Base-by-base conservation (phyloP, 1,140 invertebrate genomes). In the Pectinophora gossypiella region DNA sequence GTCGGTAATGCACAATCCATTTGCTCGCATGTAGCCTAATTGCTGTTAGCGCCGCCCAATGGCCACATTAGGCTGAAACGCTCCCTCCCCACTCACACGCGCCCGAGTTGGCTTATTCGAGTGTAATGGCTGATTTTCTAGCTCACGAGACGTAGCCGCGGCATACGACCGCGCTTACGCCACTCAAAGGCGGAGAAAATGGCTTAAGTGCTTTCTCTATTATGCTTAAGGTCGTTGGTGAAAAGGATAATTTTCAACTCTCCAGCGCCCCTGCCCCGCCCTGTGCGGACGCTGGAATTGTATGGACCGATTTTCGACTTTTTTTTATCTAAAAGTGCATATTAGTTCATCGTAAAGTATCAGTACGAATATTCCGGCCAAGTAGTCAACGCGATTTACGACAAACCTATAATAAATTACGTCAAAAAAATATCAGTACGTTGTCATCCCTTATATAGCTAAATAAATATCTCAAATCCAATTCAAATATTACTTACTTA, bases 121-220 rank as follows among this genome's bases (percentile, higher is more conserved):
- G 53, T 76, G 63, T 84, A 85, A 85, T 84, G 73, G 79, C 71
- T 87, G 78, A 85, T 87, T 87, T 87, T 87, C 84, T 85, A 87
- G 84, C 84, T 84, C 80, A 76, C 72, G 78, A 81, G 76, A 70
- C 59, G 74, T 73, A 62, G 66, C 61, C 64, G 56, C 71, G 64
- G 73, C 81, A 82, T 84, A 84, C 72, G 77, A 71, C 65, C 74
- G 67, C 78, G 76, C 84, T 87, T 85, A 87, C 78, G 79, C 75
- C 81, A 87, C 78, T 87, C 78, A 87, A 87, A 87, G 82, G 80
- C 84, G 78, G 84, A 75, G 84, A 87, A 87, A 87, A 87, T 87
- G 82, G 84, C 80, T 87, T 85, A 87, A 87, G 84, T 87, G 84
- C 84, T 87, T 87, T 85, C 81, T 87, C 84, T 87, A 85, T 87